These are phyloP conservation scores for Beroe forskalii DNA, from an alignment of 37 sponge, comb jelly and placozoan genomes.

Conservation along the genomic window DNA sequence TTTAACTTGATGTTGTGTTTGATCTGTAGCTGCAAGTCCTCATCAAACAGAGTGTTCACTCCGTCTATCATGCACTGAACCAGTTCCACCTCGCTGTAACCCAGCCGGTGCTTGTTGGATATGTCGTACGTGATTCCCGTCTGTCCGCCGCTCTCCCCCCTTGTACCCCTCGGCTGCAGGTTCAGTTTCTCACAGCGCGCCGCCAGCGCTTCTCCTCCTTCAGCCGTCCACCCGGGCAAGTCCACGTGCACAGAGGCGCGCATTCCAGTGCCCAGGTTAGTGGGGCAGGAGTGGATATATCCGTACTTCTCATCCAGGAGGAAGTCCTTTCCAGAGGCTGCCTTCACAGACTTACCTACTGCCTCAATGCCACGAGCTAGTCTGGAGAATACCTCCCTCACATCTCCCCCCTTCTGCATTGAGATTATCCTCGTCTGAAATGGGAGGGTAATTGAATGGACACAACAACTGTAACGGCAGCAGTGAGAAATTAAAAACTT, in stretches of 20 bases:
- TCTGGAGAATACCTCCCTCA: slow-evolving; percentile 68
- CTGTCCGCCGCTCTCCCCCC: slow-evolving; percentile 72
- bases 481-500: no score
- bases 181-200: slow-evolving; percentile 71
- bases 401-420: slow-evolving; percentile 71
- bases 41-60: slow-evolving; percentile 78
- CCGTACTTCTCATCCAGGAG: slow-evolving; percentile 27
- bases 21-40: slow-evolving; percentile 41
- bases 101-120: slow-evolving; percentile 80
- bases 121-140: slow-evolving; percentile 77
- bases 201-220: slow-evolving; percentile 67
- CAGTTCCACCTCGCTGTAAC: slow-evolving; percentile 80
- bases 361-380: slow-evolving; percentile 68
- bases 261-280: slow-evolving; percentile 63
- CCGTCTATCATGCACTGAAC: slow-evolving; percentile 86
- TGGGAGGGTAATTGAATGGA: no score
- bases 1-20: neutral
- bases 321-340: slow-evolving; percentile 63
- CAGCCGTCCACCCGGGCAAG: slow-evolving; percentile 59
- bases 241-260: slow-evolving; percentile 61
- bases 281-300: slow-evolving; percentile 62
- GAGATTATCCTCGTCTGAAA: slow-evolving; percentile 68
- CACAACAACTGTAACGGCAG: no score
- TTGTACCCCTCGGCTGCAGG: slow-evolving; percentile 82
- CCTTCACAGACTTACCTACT: slow-evolving; percentile 66